Base-by-base conservation (phyloP, 2,888 invertebrate genomes). In the Pristionchus exspectatus region DNA sequence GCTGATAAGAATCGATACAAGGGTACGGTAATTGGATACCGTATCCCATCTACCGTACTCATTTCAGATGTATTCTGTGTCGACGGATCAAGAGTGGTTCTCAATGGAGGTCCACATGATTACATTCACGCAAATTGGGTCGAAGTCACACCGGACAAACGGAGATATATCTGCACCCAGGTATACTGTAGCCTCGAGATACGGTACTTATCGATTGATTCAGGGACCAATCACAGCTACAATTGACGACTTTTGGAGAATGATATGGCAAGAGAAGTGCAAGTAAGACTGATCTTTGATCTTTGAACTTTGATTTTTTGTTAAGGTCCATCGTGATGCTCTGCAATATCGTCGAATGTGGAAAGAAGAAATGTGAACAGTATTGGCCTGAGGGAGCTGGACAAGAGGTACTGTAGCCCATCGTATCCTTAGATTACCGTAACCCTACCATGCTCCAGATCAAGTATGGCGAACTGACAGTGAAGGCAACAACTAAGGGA, bases 51-150 rank as follows among this genome's bases (percentile, higher is more conserved):
- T 83, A 83, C 74, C 38, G 54, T 83, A 83, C n/a, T 83, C 83
- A 3, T 33, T 77, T 14, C n/a, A 88, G 93, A 93, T 81, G 93
- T 93, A 24, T 90, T 87, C 88, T 94, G 94, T 87, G 91, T 93
- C 72, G 94, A 94, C 59, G 91, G 91, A 18, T 92, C 91, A n/a
- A 93, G 94, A 16, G 92, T 93, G 14, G 63, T 90, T 3, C 90
- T 94, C 44, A 91, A 89, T 30, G 83, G 27, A 50, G 50, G 27
- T 10, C 24, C 50, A n/a, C 9, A 90, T 56, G 93, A 93, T 88
- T 94, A 94, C 89, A 90, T 94, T 14, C 93, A 94, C 90, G 94
- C 93, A 24, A 94, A 94, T 77, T 93, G 91, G 91, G 93, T 93
- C 33, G 91, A 90, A 30, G 88, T 90, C 27, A 77, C 12, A 10